A percentile compares a stretch with the other conserved stretches of the same genome.
Evolutionary conservation across 2,797 vertebrate genomes (phyloP).

Genomic region (Lepus oiostolus): DNA sequence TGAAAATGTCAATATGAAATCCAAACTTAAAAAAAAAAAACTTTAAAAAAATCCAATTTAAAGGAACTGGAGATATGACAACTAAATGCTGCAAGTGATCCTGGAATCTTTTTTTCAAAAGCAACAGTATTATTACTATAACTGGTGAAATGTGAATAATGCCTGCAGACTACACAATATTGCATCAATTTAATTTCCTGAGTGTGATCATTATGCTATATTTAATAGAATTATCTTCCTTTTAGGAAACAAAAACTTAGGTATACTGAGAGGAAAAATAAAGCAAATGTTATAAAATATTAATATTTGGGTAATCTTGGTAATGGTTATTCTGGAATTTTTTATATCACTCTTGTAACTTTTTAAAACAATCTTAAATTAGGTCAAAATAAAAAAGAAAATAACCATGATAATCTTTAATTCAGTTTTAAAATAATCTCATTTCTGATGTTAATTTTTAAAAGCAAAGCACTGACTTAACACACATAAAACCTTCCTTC

Average conservation of each 20-base stretch:
- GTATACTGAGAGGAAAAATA: not conserved
- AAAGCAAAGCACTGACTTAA: not conserved
- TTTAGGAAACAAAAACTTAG: conserved; percentile 19
- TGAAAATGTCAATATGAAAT: not conserved
- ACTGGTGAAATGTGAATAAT: not conserved
- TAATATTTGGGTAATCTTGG: not conserved
- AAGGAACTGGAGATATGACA: not conserved
- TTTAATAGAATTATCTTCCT: not conserved
- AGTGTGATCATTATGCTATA: not conserved
- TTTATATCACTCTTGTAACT: not conserved
- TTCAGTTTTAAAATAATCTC: not conserved
- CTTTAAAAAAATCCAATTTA: not conserved
- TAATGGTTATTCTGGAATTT: not conserved
- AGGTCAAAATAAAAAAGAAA: not conserved
- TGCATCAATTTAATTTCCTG: not conserved
- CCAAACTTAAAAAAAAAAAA: not conserved
- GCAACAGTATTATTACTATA: not conserved
- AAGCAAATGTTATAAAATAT: not conserved
- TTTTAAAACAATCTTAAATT: not conserved
- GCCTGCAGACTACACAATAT: not conserved
- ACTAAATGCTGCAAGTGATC: not conserved
- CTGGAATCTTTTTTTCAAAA: not conserved
- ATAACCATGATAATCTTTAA: conserved; percentile 27
- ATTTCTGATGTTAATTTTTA: conserved; percentile 7
- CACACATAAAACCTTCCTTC: not conserved